A percentile compares a stretch with the other conserved stretches of the same genome.
phyloP scores from a whole-genome alignment of 2,888 invertebrate genomes.

The Aquatica leii region DNA sequence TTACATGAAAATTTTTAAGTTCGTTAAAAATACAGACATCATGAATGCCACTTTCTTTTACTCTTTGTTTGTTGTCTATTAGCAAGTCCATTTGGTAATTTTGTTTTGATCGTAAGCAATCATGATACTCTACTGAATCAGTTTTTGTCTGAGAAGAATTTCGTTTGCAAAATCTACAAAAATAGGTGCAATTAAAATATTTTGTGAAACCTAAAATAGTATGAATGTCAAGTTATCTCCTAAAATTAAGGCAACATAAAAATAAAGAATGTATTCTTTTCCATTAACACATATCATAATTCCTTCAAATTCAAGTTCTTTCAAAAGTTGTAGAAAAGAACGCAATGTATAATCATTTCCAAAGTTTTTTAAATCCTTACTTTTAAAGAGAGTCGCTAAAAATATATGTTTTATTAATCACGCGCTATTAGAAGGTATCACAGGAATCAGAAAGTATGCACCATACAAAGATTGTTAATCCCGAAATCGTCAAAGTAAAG shows the following conservation, averaged over 20 bases:
- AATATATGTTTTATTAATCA: constrained; percentile 4
- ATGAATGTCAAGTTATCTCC: constrained; percentile 10
- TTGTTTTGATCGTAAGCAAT: constrained; percentile 4
- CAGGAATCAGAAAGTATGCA: constrained; percentile 3
- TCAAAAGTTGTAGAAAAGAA: constrained; percentile 6
- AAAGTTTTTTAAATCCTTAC: constrained; percentile 4
- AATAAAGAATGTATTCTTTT: constrained; percentile 2
- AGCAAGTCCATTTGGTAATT: background rate
- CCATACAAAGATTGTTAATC: constrained; percentile 1
- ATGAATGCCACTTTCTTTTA: constrained; percentile 4
- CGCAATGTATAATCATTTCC: constrained; percentile 3
- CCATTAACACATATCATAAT: constrained; percentile 2
- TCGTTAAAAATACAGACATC: constrained; percentile 5
- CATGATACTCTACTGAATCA: constrained; percentile 5
- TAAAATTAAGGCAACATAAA: constrained; percentile 6
- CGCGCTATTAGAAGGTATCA: constrained; percentile 1
- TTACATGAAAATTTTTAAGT: constrained; percentile 1
- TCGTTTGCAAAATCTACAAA: constrained; percentile 13
- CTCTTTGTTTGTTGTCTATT: background rate
- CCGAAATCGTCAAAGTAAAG: background rate
- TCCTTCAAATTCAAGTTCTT: constrained; percentile 7
- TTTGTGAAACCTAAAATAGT: constrained; percentile 11
- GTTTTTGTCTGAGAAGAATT: background rate
- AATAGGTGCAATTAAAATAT: constrained; percentile 8
- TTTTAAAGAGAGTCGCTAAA: constrained; percentile 2